Conservation (phyloP, 1,140 invertebrate genomes). For the Drosophila ogumai region DNA sequence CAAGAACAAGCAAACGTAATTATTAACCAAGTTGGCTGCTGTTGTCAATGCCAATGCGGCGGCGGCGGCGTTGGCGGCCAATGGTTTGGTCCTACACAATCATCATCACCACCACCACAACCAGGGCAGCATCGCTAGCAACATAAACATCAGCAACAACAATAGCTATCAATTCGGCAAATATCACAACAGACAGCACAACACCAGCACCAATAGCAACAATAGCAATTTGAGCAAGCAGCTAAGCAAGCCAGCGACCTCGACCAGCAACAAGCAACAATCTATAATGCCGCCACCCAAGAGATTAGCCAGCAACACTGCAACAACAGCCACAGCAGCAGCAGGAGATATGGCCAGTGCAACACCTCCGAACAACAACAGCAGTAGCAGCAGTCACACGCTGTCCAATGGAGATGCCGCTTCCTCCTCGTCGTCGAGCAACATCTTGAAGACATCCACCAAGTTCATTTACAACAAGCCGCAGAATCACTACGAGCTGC, state of each 20-base stretch:
- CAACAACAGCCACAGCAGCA: conserved; percentile 28
- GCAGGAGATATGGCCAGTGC: conserved; percentile 18
- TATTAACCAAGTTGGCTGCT: conserved; percentile 85
- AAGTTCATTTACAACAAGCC: conserved; percentile 83
- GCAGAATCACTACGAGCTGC: conserved; percentile 77
- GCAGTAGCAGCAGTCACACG: conserved; percentile 33
- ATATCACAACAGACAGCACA: conserved; percentile 58
- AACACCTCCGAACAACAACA: conserved; percentile 34
- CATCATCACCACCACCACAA: conserved; percentile 49
- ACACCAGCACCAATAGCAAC: conserved; percentile 35
- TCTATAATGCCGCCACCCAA: conserved; percentile 57
- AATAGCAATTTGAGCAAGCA: conserved; percentile 37
- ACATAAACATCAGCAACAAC: conserved; percentile 44
- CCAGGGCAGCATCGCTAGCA: conserved; percentile 42
- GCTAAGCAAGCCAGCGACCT: conserved; percentile 28
- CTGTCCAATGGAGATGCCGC: conserved; percentile 33
- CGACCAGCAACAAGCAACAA: conserved; percentile 55
- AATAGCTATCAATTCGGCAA: conserved; percentile 51
- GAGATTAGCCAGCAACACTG: conserved; percentile 32
- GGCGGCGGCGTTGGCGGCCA: conserved; percentile 76
- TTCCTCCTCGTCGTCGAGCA: conserved; percentile 46
- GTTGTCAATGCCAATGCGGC: conserved; percentile 84
- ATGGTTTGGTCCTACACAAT: conserved; percentile 67
- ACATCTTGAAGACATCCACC: conserved; percentile 74
- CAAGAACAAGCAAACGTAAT: conserved; percentile 95